Base-by-base conservation (phyloP, 1,140 invertebrate genomes). In the Aphis craccivora region DNA sequence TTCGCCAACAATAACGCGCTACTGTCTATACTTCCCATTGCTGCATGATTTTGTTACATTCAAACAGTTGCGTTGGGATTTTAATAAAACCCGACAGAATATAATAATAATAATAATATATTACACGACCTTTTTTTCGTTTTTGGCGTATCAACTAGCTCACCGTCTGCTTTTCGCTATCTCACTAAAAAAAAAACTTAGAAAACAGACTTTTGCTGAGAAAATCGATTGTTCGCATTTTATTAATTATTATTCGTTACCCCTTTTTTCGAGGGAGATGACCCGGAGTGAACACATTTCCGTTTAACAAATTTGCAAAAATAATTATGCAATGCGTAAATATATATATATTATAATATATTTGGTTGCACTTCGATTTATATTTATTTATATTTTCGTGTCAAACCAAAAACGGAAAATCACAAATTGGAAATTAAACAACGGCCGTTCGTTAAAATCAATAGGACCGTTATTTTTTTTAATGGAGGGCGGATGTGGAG, bases 241-340 rank as follows among this genome's bases (percentile, higher is more conserved):
- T 40, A 84, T 84, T 84, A 84, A 84, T 84, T 23, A 43, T 86
- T 43, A 84, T 40, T 43, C 9, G 83, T 86, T 86, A 86, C 22
- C 83, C 83, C 83, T 25, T 86, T 86, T 40, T 6, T 23, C n/a
- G 37, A 76, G 37, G 11, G 23, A 43, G 60, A 76, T n/a, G 11
- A 86, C 37, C 23, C 83, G 40, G 83, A n/a, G n/a, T n/a, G 30
- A 86, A 86, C 23, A 43, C 23, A 43, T 86, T 86, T 43, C 83
- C 37, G 83, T 40, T 86, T 30, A 40, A 86, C 3, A 25, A 43
- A 86, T 40, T 40, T 43, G 9, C 3, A 4, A 83, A 83, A 83
- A 40, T 40, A 37, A 83, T 83, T 83, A 37, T 83, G 81, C 81
- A 7, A 83, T 83, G 1, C 11, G 30, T n/a, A n/a, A n/a, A 18